Percentiles rank a stretch among this genome's conserved stretches.
Evolutionary conservation across 2,113 vertebrate species (phyloP).

Genomic region (Pithys albifrons): DNA sequence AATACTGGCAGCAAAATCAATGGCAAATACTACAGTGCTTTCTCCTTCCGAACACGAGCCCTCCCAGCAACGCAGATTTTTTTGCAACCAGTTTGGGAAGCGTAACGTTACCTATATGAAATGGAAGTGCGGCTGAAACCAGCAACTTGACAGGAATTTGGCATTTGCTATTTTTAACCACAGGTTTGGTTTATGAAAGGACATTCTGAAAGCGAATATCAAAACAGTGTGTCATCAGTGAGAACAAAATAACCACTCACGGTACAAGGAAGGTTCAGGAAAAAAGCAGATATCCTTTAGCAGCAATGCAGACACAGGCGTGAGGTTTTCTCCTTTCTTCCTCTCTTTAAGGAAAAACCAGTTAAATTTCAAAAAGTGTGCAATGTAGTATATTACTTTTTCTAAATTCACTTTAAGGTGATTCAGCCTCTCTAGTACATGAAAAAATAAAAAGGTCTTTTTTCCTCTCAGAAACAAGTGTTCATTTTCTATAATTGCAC

Average conservation of each 20-base stretch:
- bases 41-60: neutral
- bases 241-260: neutral
- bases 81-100: neutral
- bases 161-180: neutral
- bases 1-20: neutral
- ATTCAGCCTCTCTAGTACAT: neutral
- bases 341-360: neutral
- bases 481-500: slow-evolving; percentile 31
- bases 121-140: neutral
- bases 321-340: neutral
- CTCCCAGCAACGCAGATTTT: neutral
- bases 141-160: neutral
- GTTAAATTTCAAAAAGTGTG: neutral
- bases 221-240: neutral
- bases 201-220: neutral
- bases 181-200: neutral
- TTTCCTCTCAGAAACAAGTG: neutral
- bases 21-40: neutral
- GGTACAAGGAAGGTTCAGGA: neutral
- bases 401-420: neutral
- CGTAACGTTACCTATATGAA: neutral
- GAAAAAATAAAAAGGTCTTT: neutral
- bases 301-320: neutral
- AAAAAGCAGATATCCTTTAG: neutral
- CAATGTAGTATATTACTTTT: neutral